Evolutionary conservation across 2,888 invertebrate species (phyloP), one percentile per base, ranked within the genome.

Genomic region (Hermaeophaga mercurialis): DNA sequence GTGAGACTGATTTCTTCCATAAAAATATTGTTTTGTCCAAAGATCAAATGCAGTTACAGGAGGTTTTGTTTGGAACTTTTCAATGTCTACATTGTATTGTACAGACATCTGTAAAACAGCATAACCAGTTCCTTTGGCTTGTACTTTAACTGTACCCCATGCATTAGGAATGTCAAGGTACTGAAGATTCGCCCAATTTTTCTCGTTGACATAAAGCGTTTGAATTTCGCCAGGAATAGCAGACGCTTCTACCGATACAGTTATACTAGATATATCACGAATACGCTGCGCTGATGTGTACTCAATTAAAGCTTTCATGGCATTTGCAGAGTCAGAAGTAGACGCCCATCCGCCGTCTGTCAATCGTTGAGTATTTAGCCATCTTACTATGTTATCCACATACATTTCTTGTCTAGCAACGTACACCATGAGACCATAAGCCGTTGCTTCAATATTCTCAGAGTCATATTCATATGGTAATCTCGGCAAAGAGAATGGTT

Each of bases 91-190:
- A 79, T 94, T 94, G 80, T 94, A 95, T 75, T 92, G 90, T 18
- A 93, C 92, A 26, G 91, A 89, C 88, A 96, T 88, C 81, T 96
- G 96, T 64, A 96, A 82, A 69, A 96, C 88, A 2, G 96, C 95
- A 79, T 91, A 91, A n/a, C 96, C 96, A 2, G 93, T 91, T 62
- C 96, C 97, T 73, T 89, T 89, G 0, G 93, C 95, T 67, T 91
- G 89, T 39, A 96, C 93, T 78, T 93, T 91, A 28, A 96, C 91
- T 0, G 93, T 94, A 70, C 96, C 96, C 91, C 93, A 96, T 39
- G 95, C 95, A 70, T 90, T 86, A 0, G 94, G 93, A 75, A 95
- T 92, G 68, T 92, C 88, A 55, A 94, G 84, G 60, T 81, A 84
- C 78, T 94, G 94, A 69, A 91, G 81, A 65, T 81, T 80, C 3